phyloP scores from a whole-genome alignment of 2,888 invertebrate genomes.

The Augochlorella aurata region DNA sequence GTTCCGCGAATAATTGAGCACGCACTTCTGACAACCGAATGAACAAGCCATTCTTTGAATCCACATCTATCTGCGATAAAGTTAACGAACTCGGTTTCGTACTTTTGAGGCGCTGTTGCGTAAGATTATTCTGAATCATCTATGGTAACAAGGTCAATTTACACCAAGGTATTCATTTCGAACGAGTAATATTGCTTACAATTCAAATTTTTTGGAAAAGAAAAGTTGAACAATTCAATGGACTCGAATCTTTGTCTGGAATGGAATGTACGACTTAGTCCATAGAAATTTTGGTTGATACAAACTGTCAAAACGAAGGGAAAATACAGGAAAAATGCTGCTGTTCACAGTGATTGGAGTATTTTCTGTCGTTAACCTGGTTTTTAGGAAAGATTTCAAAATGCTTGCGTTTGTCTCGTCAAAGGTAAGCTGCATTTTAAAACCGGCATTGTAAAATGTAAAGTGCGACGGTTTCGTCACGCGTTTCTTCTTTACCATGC shows the following conservation, averaged over 20 bases:
- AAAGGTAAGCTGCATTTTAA: slow-evolving; percentile 45
- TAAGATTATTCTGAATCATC: slow-evolving; percentile 20
- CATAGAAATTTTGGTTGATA: neutral
- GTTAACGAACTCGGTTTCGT: neutral
- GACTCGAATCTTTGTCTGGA: neutral
- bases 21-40: neutral
- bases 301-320: neutral
- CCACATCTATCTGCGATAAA: neutral
- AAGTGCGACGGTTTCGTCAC: slow-evolving; percentile 52
- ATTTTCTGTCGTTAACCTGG: slow-evolving; percentile 26
- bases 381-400: neutral
- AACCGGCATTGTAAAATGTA: slow-evolving; percentile 39
- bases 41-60: slow-evolving; percentile 16
- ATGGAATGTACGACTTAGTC: neutral
- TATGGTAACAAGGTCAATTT: slow-evolving; percentile 42
- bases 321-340: neutral
- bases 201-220: slow-evolving; percentile 3
- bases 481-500: slow-evolving; percentile 41
- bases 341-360: neutral
- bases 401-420: slow-evolving; percentile 19
- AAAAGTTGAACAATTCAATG: neutral
- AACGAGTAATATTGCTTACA: neutral
- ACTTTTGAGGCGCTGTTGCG: neutral
- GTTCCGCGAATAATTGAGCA: slow-evolving; percentile 12
- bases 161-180: slow-evolving; percentile 17